phyloP scores from a whole-genome alignment of 2,888 invertebrate species.

The Eugnorisma glareosa region DNA sequence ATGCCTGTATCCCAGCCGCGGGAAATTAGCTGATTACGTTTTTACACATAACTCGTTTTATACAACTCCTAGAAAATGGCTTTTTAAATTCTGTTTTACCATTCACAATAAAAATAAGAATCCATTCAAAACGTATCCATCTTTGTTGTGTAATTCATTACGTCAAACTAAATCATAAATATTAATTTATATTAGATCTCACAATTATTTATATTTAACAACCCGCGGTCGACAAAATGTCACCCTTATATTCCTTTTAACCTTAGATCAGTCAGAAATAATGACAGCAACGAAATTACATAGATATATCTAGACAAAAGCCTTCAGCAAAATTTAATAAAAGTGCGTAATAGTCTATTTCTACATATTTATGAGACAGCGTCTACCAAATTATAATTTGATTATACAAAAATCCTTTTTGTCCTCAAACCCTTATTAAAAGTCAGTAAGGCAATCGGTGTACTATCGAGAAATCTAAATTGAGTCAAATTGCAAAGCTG shows the following conservation, averaged over 20 bases:
- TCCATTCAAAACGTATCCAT: slow-evolving; percentile 2
- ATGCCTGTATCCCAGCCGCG: background rate
- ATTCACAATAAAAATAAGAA: background rate
- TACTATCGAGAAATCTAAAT: slow-evolving; percentile 49
- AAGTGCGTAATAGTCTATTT: slow-evolving; percentile 48
- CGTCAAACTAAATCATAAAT: slow-evolving; percentile 21
- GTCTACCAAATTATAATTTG: slow-evolving; percentile 64
- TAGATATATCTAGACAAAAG: slow-evolving; percentile 35
- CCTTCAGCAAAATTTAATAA: slow-evolving; percentile 58
- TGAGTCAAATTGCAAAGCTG: slow-evolving; percentile 48
- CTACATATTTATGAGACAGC: slow-evolving; percentile 65
- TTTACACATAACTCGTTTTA: background rate
- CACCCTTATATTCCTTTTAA: slow-evolving; percentile 21
- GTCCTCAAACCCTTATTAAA: slow-evolving; percentile 49
- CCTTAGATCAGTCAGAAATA: slow-evolving; percentile 52
- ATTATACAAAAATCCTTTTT: slow-evolving; percentile 58
- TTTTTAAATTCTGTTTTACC: background rate
- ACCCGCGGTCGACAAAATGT: slow-evolving; percentile 27
- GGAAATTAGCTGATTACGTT: background rate
- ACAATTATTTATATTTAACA: slow-evolving; percentile 27
- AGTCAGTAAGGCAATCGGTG: slow-evolving; percentile 45
- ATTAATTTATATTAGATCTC: slow-evolving; percentile 31
- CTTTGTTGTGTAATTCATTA: slow-evolving; percentile 13
- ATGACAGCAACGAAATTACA: slow-evolving; percentile 40
- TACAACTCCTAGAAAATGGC: background rate